phyloP scores from a whole-genome alignment of 1,140 invertebrate genomes.

The Achatina immaculata region DNA sequence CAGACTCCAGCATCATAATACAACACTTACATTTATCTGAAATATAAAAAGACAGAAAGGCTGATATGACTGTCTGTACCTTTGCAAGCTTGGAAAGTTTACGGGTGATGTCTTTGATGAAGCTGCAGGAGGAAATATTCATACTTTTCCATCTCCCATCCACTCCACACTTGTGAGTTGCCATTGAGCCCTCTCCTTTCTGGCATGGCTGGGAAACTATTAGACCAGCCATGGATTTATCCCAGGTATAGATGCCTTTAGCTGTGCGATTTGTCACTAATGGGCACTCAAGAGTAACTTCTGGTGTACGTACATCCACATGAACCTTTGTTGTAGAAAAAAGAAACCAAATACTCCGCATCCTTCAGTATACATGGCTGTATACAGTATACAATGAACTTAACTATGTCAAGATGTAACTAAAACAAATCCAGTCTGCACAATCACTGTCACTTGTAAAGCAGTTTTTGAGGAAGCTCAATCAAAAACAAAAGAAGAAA shows the following conservation, averaged over 20 bases:
- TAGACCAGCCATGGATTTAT: conserved; percentile 81
- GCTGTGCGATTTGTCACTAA: conserved; percentile 78
- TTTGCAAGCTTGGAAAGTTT: conserved; percentile 86
- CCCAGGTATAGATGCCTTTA: conserved; percentile 82
- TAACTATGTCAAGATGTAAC: too few species aligned
- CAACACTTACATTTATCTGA: too few species aligned
- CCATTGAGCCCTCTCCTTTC: conserved; percentile 64
- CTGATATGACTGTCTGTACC: too few species aligned
- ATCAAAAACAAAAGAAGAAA: too few species aligned
- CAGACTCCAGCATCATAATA: too few species aligned
- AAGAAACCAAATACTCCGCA: too few species aligned
- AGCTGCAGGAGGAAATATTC: conserved; percentile 80
- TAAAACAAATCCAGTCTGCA: too few species aligned
- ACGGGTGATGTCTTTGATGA: conserved; percentile 81
- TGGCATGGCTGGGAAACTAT: conserved; percentile 79
- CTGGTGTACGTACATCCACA: conserved; percentile 82
- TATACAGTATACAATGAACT: too few species aligned
- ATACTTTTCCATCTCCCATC: conserved; percentile 79
- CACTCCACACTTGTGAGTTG: conserved; percentile 78
- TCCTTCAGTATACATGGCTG: too few species aligned
- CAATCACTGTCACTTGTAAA: too few species aligned
- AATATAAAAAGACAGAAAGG: too few species aligned
- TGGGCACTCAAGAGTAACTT: conserved; percentile 82
- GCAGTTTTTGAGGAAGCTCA: too few species aligned
- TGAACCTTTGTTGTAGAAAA: conserved; percentile 58